Base-by-base conservation (phyloP, 2,888 invertebrate genomes). In the Ommatoiulus sabulosus region DNA sequence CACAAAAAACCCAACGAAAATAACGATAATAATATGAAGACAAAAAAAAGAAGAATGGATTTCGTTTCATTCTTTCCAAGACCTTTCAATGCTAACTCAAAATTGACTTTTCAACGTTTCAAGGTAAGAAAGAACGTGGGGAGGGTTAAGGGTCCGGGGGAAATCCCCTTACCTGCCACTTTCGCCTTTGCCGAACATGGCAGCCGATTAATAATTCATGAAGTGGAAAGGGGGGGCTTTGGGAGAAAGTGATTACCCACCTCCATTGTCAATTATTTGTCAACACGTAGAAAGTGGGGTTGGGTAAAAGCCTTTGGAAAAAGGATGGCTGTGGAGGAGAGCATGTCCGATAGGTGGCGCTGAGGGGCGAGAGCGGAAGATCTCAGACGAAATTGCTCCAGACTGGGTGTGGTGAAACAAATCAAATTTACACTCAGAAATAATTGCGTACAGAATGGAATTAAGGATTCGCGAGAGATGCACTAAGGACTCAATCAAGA, bases 261-360 rank as follows among this genome's bases (percentile, higher is more conserved):
- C 63, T 63, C n/a, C n/a, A 63, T n/a, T 63, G 63, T 63, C 63
- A 63, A 63, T 63, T 63, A 63, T 63, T 63, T 63, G 63, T 63
- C 63, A 63, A 63, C 63, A 63, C 7, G 15, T 10, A 15, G 52
- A 52, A 52, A 52, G 15, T 15, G 52, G 15, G 52, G 52, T 10
- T 7, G 52, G 52, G 46, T 46, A 46, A 46, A 7, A 46, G 46
- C 5, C 46, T 46, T 46, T n/a, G n/a, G n/a, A n/a, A n/a, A n/a
- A n/a, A n/a, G n/a, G n/a, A n/a, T n/a, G n/a, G n/a, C n/a, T n/a
- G n/a, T n/a, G n/a, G n/a, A n/a, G 10, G 10, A 46, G 46, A 46
- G 46, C 46, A 46, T 8, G 10, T 5, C 46, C 46, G 10, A 46
- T 5, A 46, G 46, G 6, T 46, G 46, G 46, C 5, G 46, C 5